phyloP scores from a whole-genome alignment of 2,888 invertebrate genomes.

The Sesamia inferens region DNA sequence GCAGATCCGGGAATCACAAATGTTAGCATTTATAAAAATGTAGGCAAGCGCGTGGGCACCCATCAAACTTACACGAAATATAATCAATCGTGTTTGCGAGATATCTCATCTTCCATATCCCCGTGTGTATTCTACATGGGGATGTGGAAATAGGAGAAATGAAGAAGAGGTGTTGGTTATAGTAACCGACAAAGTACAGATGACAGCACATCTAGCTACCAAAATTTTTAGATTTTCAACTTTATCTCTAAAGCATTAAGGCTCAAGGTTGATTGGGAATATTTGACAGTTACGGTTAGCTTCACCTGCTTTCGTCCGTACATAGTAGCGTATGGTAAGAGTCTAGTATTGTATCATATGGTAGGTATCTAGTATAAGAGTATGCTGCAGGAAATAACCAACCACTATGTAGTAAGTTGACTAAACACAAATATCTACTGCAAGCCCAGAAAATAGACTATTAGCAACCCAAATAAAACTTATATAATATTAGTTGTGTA shows the following conservation, averaged over 20 bases:
- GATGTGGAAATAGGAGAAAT: background rate
- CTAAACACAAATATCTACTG: background rate
- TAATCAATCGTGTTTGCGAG: constrained; percentile 61
- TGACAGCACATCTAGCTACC: no score
- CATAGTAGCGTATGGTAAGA: no score
- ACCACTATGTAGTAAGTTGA: background rate
- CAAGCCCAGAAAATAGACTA: background rate
- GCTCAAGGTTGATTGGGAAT: no score
- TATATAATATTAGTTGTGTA: no score
- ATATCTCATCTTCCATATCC: constrained; percentile 40
- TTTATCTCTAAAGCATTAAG: no score
- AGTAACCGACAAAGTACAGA: background rate
- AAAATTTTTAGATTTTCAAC: no score
- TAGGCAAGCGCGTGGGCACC: constrained; percentile 70
- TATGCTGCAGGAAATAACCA: background rate
- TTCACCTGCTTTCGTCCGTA: no score
- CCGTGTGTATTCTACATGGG: constrained; percentile 5
- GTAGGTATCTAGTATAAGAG: background rate
- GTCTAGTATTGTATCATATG: no score
- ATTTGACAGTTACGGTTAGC: no score
- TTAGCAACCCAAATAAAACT: no score
- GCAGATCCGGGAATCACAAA: constrained; percentile 54
- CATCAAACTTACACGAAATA: constrained; percentile 69
- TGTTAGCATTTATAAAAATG: constrained; percentile 63
- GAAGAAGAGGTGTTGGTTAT: background rate